phyloP scores from a whole-genome alignment of 2,888 invertebrate genomes.

The Mythimna pallens region DNA sequence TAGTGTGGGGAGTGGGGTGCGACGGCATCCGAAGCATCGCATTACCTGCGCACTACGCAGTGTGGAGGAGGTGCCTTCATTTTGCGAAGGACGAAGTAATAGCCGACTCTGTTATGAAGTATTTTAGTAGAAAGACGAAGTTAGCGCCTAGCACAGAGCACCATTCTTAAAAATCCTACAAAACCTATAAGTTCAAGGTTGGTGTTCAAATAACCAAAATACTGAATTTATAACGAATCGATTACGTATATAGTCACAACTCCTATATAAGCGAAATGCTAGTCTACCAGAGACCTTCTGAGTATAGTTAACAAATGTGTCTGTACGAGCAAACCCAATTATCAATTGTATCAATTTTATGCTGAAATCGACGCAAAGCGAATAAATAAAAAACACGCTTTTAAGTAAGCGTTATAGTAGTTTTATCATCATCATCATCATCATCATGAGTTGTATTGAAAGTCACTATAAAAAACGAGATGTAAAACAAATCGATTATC shows the following conservation, averaged over 20 bases:
- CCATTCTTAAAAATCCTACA: neutral
- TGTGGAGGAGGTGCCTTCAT: neutral
- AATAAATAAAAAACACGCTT: too few species aligned
- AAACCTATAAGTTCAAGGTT: neutral
- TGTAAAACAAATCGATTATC: slow-evolving; percentile 5
- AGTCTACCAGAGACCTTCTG: neutral
- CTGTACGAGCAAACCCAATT: too few species aligned
- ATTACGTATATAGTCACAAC: neutral
- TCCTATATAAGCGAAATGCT: neutral
- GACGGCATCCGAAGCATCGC: slow-evolving; percentile 64
- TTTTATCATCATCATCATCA: too few species aligned
- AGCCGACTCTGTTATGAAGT: neutral
- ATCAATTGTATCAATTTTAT: too few species aligned
- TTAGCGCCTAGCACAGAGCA: neutral
- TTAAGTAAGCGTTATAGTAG: too few species aligned
- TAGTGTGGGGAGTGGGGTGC: slow-evolving; percentile 19
- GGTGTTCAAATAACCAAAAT: too few species aligned
- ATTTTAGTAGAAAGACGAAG: neutral
- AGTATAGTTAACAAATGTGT: neutral
- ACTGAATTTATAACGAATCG: neutral
- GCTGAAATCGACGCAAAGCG: too few species aligned
- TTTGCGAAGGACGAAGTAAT: neutral
- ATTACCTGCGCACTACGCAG: slow-evolving; percentile 66
- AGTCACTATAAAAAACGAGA: neutral
- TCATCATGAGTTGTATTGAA: neutral